These are phyloP conservation scores for Micropterix aruncella DNA, from an alignment of 2,888 invertebrate genomes.

Conservation along the genomic window DNA sequence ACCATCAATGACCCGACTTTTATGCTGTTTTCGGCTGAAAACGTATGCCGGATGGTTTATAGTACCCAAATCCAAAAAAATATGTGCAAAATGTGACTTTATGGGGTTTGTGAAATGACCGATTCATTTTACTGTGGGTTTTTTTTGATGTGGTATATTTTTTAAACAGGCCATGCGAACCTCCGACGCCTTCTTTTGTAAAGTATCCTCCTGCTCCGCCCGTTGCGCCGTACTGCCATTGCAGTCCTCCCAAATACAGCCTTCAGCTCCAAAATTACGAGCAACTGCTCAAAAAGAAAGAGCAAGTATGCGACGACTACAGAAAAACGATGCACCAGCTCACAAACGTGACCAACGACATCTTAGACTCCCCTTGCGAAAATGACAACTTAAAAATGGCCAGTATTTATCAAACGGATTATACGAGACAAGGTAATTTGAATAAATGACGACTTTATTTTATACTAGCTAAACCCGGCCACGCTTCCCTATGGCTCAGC, in stretches of 20 bases:
- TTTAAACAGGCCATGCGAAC: constrained; percentile 45
- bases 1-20: no score
- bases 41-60: no score
- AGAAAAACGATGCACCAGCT: no score
- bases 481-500: constrained; percentile 3
- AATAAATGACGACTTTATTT: neutral
- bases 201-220: constrained; percentile 32
- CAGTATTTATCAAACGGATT: constrained; percentile 47
- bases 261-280: constrained; percentile 46
- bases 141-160: no score
- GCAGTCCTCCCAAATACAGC: constrained; percentile 45
- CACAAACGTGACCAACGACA: constrained; percentile 43
- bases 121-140: no score
- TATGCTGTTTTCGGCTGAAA: no score
- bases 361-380: constrained; percentile 49
- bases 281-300: constrained; percentile 44
- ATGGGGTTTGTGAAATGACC: no score
- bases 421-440: constrained; percentile 40
- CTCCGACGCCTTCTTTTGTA: constrained; percentile 34
- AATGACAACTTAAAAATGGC: constrained; percentile 45
- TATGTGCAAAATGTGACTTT: no score
- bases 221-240: constrained; percentile 48
- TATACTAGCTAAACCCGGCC: no score
- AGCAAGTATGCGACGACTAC: constrained; percentile 40
- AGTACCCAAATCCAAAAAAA: no score